Evolutionary conservation across 2,113 vertebrate genomes (phyloP), one percentile per base, ranked within the genome.

Genomic region (Saguinus midas): DNA sequence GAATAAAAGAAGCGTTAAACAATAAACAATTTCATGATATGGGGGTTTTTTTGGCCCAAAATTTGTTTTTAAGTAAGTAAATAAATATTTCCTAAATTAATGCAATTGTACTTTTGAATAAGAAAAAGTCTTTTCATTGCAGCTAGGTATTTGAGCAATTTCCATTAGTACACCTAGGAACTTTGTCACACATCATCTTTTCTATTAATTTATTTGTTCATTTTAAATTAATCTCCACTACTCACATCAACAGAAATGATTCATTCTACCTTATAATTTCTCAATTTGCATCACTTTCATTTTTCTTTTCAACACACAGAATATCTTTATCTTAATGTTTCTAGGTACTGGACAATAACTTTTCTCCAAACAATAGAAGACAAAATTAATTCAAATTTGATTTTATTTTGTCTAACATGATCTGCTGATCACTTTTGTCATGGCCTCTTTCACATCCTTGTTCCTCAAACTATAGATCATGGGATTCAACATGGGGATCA

Each of bases 401-500:
- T 48, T 90, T 81, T 84, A 73, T 23, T 82, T 40, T 5, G 7
- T 48, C 48, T 75, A 40, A 78, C 50, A 70, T 21, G 17, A 50
- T 37, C n/a, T 80, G 9, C 4, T 61, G 32, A 92, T 83, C 4
- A 48, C 58, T 89, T 83, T 93, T 23, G 0, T 50, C 21, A 92
- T 58, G 7, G 90, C 87, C 14, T 87, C 83, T 21, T 97, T 97
- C 55, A 96, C 92, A 12, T 96, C 89, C 27, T 97, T 95, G 75
- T 94, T 97, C 88, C 94, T 96, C 8, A 94, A 57, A 45, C 92
- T 87, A 20, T 96, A 93, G 92, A 95, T 96, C 87, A 92, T 73
- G 25, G 87, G 96, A 9, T 97, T 97, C 68, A 94, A 2, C 96
- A 97, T 96, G 35, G 90, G 95, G 35, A 96, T 97, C 57, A 95